These are phyloP conservation scores for Trichonephila inaurata DNA, from an alignment of 1,140 invertebrate genomes.

Conservation along the genomic window DNA sequence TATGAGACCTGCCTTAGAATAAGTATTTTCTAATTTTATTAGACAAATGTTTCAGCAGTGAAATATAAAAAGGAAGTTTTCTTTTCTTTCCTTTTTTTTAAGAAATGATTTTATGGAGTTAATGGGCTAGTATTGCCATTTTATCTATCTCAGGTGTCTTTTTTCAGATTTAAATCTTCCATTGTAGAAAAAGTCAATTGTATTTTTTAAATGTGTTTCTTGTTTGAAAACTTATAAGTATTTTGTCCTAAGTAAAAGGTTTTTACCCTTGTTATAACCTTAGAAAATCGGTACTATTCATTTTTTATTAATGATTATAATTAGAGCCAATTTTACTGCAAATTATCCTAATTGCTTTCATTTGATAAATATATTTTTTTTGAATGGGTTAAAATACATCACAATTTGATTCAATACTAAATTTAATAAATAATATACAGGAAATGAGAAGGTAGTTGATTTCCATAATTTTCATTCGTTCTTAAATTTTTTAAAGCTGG, in stretches of 20 bases:
- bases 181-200: constrained; percentile 5
- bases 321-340: background rate
- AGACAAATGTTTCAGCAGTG: background rate
- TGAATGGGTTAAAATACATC: too few species aligned
- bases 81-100: background rate
- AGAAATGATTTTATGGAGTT: background rate
- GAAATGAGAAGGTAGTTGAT: too few species aligned
- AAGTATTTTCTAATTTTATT: constrained; percentile 31
- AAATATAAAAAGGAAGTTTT: background rate
- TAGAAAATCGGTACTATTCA: background rate
- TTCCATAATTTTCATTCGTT: too few species aligned
- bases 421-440: too few species aligned
- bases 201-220: background rate
- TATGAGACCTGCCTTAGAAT: background rate
- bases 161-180: constrained; percentile 24
- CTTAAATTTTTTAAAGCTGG: too few species aligned
- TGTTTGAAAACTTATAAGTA: background rate
- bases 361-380: too few species aligned
- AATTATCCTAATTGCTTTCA: too few species aligned
- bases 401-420: too few species aligned
- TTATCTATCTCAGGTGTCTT: background rate
- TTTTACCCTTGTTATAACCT: background rate
- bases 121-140: background rate
- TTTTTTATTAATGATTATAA: background rate
- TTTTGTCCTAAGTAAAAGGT: background rate